These are phyloP conservation scores for Galaxias olidus DNA, from an alignment of 2,797 vertebrate species.

Conservation along the genomic window DNA sequence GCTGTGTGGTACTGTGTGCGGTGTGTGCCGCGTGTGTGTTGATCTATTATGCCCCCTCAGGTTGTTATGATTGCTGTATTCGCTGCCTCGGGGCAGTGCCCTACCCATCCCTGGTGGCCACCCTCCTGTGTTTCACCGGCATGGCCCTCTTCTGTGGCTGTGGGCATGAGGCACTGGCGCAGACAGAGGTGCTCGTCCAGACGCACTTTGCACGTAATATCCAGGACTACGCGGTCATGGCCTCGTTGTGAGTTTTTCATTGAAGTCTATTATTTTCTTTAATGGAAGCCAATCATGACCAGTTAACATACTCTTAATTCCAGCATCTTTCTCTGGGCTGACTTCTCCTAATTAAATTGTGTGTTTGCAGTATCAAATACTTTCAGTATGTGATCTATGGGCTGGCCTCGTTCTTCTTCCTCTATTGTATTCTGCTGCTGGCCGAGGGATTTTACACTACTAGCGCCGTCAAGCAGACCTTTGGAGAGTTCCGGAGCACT, in stretches of 20 bases:
- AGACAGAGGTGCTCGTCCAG: conserved; percentile 90
- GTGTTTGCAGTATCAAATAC: conserved; percentile 83
- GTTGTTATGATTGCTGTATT: conserved; percentile 96
- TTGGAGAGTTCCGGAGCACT: conserved; percentile 97
- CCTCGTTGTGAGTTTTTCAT: conserved; percentile 87
- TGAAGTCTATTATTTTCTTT: too few species aligned
- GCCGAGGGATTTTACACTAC: conserved; percentile 99
- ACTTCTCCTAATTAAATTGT: conserved; percentile 20
- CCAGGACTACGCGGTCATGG: conserved; percentile 90
- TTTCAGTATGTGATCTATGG: conserved; percentile 98
- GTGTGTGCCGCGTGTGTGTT: conserved; percentile 79
- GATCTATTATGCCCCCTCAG: conserved; percentile 84
- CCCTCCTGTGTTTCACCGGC: conserved; percentile 92
- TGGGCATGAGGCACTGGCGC: conserved; percentile 91
- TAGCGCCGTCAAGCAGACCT: conserved; percentile 94
- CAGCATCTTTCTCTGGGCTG: conserved; percentile 3
- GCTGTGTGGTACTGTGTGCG: conserved; percentile 78
- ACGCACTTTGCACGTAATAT: conserved; percentile 93
- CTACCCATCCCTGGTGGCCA: conserved; percentile 94
- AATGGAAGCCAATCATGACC: too few species aligned
- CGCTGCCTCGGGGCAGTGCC: conserved; percentile 95
- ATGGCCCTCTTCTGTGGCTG: conserved; percentile 96
- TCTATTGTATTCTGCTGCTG: conserved; percentile 93
- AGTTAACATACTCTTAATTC: neutral
- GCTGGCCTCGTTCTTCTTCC: conserved; percentile 97